Evolutionary conservation across 2,888 invertebrate genomes (phyloP).

Genomic region (Platycheirus rosarum): DNA sequence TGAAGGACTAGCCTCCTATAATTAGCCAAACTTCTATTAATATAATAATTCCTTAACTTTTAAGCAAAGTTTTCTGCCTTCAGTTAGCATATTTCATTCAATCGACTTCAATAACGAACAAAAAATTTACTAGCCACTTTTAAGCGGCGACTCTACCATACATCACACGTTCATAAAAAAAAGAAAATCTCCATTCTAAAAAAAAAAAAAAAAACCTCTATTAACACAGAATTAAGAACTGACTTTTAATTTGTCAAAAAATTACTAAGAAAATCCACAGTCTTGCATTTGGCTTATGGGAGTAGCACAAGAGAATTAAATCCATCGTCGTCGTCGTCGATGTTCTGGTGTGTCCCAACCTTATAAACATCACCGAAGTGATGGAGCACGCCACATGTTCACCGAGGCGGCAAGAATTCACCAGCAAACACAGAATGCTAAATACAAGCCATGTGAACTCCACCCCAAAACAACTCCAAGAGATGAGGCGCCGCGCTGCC

Average conservation of each 20-base stretch:
- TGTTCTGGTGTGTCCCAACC: not conserved
- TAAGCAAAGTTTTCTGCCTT: too few relatives aligned
- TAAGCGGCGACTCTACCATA: not conserved
- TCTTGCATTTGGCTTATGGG: not conserved
- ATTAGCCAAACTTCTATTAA: too few relatives aligned
- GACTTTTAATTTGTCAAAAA: slow-evolving; percentile 14
- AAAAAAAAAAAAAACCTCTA: not conserved
- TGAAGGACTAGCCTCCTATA: too few relatives aligned
- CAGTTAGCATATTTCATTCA: too few relatives aligned
- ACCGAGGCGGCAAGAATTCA: slow-evolving; percentile 63
- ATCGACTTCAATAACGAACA: not conserved
- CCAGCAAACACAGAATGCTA: slow-evolving; percentile 53
- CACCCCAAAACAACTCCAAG: slow-evolving; percentile 17
- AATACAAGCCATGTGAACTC: slow-evolving; percentile 59
- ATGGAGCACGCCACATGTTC: slow-evolving; percentile 74
- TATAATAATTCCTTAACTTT: too few relatives aligned
- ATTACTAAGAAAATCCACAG: slow-evolving; percentile 6
- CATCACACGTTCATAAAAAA: not conserved
- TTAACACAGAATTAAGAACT: slow-evolving; percentile 9
- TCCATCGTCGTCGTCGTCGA: not conserved
- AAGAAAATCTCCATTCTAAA: too few relatives aligned
- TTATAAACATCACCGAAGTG: slow-evolving; percentile 39
- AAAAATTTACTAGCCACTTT: not conserved
- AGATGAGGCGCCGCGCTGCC: slow-evolving; percentile 46
- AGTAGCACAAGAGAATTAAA: not conserved